A percentile compares a stretch with the other conserved stretches of the same genome.
These are phyloP conservation scores for Channallabes apus DNA, from an alignment of 2,797 vertebrate genomes.

Conservation along the genomic window DNA sequence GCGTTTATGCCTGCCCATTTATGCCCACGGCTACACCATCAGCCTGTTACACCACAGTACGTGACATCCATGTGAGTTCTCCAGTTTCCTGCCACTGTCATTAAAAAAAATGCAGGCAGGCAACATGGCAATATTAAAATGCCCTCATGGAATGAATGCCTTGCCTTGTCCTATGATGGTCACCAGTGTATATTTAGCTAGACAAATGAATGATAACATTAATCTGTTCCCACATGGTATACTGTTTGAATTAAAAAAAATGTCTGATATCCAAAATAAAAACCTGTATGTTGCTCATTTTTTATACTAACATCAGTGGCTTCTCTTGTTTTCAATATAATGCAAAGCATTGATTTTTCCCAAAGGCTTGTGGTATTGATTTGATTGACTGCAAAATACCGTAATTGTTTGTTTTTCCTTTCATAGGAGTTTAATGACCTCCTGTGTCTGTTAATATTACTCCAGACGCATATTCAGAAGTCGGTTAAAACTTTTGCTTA, in stretches of 20 bases:
- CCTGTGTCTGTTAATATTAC: slow-evolving; percentile 15
- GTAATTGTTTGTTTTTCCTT: not conserved
- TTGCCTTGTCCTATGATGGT: not conserved
- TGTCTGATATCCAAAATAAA: not conserved
- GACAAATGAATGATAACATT: not conserved
- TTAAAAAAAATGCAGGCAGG: too few relatives aligned
- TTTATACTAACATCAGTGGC: not conserved
- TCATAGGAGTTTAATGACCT: not conserved
- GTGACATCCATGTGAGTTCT: too few relatives aligned
- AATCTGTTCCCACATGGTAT: not conserved
- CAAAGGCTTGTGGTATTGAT: slow-evolving; percentile 2
- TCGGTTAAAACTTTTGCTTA: not conserved
- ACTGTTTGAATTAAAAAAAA: not conserved
- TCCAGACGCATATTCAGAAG: slow-evolving; percentile 9
- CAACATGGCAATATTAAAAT: too few relatives aligned
- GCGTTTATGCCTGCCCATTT: too few relatives aligned
- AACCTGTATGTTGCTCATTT: slow-evolving; percentile 2
- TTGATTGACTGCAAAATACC: slow-evolving; percentile 4
- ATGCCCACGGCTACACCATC: too few relatives aligned
- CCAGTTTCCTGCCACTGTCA: too few relatives aligned
- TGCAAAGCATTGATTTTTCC: not conserved
- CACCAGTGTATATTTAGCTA: not conserved
- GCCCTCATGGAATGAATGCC: not conserved
- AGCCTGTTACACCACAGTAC: too few relatives aligned
- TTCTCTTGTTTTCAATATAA: not conserved